phyloP scores from a whole-genome alignment of 2,888 invertebrate genomes.

The Brachyptera putata region DNA sequence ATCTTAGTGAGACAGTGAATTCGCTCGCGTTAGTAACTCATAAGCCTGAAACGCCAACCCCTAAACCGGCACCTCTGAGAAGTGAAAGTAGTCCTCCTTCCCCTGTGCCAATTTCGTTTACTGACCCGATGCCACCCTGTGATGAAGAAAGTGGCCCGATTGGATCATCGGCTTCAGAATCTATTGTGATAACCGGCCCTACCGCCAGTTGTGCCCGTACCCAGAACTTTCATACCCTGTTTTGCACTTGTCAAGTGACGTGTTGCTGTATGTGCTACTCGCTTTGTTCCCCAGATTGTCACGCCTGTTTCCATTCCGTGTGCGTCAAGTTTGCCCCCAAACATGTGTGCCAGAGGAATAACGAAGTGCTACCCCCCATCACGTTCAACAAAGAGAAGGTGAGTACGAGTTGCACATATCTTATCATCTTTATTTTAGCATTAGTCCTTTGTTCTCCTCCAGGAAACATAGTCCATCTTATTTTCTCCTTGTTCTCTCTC shows the following conservation, averaged over 20 bases:
- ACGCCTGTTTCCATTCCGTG: conserved; percentile 59
- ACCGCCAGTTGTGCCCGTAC: conserved; percentile 44
- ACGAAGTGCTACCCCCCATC: conserved; percentile 42
- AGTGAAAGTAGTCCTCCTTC: neutral
- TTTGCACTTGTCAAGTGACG: conserved; percentile 48
- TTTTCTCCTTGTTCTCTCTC: too few relatives aligned
- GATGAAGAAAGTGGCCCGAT: conserved; percentile 3
- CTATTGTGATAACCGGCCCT: too few relatives aligned
- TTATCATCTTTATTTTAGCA: too few relatives aligned
- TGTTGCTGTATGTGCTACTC: conserved; percentile 61
- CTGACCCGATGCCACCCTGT: neutral
- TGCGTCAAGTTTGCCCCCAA: conserved; percentile 48
- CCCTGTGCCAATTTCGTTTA: neutral
- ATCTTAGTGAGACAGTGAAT: conserved; percentile 43
- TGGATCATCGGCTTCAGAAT: neutral
- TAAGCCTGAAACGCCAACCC: conserved; percentile 29
- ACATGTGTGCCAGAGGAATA: conserved; percentile 46
- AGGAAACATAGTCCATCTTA: too few relatives aligned
- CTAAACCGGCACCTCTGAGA: neutral
- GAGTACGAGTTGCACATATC: conserved; percentile 34
- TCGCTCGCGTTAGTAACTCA: conserved; percentile 37
- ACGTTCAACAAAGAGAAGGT: conserved; percentile 48
- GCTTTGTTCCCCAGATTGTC: conserved; percentile 59
- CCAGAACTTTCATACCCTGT: conserved; percentile 47
- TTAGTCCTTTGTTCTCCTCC: too few relatives aligned